phyloP scores from a whole-genome alignment of 2,888 invertebrate genomes.

The Epiblema foenella region DNA sequence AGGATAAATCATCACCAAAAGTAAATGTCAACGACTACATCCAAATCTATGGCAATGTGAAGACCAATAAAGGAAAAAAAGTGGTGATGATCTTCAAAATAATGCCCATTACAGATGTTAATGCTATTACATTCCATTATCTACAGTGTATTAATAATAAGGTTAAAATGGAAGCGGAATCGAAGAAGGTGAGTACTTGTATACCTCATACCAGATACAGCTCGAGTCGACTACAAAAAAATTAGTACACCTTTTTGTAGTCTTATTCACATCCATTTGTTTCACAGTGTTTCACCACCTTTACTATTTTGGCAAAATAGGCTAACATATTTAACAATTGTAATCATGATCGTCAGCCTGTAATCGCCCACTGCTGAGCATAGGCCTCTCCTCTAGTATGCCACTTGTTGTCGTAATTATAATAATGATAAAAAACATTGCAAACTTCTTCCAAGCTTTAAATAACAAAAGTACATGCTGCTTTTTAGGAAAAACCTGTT shows the following conservation, averaged over 20 bases:
- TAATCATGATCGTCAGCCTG: not conserved
- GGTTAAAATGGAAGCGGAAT: slow-evolving; percentile 79
- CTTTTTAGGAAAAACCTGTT: slow-evolving; percentile 67
- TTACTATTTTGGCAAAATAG: not conserved
- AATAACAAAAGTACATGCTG: too few relatives aligned
- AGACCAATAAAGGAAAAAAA: slow-evolving; percentile 80
- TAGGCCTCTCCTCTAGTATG: too few relatives aligned
- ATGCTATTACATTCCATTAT: slow-evolving; percentile 82
- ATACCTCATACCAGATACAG: too few relatives aligned
- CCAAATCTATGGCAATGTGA: slow-evolving; percentile 80
- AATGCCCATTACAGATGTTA: slow-evolving; percentile 74
- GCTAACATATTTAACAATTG: not conserved
- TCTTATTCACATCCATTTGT: not conserved
- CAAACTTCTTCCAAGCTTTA: too few relatives aligned
- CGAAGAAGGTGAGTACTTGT: slow-evolving; percentile 68
- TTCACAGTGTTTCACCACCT: not conserved
- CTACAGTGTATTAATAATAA: slow-evolving; percentile 80
- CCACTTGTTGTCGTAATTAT: too few relatives aligned
- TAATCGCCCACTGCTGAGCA: too few relatives aligned
- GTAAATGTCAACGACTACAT: slow-evolving; percentile 80
- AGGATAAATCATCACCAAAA: slow-evolving; percentile 80
- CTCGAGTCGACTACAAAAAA: too few relatives aligned
- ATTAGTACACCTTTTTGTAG: too few relatives aligned
- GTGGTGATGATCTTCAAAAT: slow-evolving; percentile 81
- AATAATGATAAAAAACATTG: too few relatives aligned